Percentiles rank a stretch among this genome's conserved stretches.
phyloP scores from a whole-genome alignment of 1,140 invertebrate species.

The Megalopta genalis region DNA sequence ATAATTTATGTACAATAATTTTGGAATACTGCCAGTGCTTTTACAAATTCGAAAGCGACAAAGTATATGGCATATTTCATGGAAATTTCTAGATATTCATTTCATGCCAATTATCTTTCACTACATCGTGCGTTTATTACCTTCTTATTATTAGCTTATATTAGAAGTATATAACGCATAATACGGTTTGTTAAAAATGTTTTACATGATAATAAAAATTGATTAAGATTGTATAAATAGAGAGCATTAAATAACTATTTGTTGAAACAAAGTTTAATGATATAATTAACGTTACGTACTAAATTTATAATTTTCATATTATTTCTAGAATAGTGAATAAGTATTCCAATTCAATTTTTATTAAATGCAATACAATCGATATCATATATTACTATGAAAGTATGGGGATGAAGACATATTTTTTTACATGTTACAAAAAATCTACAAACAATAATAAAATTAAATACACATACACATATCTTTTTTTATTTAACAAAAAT shows the following conservation, averaged over 20 bases:
- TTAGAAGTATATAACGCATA: slow-evolving; percentile 51
- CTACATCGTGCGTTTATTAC: slow-evolving; percentile 50
- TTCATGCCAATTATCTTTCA: slow-evolving; percentile 42
- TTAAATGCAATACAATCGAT: slow-evolving; percentile 22
- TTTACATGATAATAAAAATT: slow-evolving; percentile 56
- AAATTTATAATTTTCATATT: slow-evolving; percentile 33
- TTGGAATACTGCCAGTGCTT: slow-evolving; percentile 30
- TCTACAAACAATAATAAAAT: slow-evolving; percentile 37
- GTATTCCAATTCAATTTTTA: slow-evolving; percentile 28
- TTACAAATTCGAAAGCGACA: slow-evolving; percentile 14
- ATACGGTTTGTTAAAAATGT: slow-evolving; percentile 63
- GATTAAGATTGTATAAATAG: slow-evolving; percentile 55
- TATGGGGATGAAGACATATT: slow-evolving; percentile 34
- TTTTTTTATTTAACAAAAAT: slow-evolving; percentile 21
- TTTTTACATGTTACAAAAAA: slow-evolving; percentile 45
- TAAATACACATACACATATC: slow-evolving; percentile 20
- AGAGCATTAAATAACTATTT: slow-evolving; percentile 50
- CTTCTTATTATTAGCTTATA: slow-evolving; percentile 55
- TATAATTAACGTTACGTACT: slow-evolving; percentile 25
- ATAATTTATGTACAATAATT: slow-evolving; percentile 23
- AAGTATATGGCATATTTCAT: slow-evolving; percentile 35
- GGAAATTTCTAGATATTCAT: slow-evolving; percentile 42
- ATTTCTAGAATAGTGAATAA: slow-evolving; percentile 24
- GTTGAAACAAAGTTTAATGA: slow-evolving; percentile 43
- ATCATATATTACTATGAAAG: slow-evolving; percentile 27